Conservation (phyloP, 2,888 invertebrate genomes). For the Alsophila aescularia region DNA sequence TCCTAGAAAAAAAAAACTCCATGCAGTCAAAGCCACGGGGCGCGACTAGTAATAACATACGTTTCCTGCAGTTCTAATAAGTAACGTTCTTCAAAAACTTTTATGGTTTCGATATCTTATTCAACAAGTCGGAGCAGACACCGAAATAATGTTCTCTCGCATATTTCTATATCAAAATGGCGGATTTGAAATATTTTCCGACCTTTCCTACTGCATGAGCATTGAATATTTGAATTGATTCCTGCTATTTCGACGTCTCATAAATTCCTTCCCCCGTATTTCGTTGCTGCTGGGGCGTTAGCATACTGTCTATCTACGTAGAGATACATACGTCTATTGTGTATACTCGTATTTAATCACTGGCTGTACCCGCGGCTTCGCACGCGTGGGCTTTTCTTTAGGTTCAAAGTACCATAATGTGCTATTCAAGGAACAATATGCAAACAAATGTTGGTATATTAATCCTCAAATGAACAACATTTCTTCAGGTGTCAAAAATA, state of each 20-base stretch:
- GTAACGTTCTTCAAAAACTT: constrained; percentile 12
- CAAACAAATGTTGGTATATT: too few relatives aligned
- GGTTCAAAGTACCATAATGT: too few relatives aligned
- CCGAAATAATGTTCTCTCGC: constrained; percentile 30
- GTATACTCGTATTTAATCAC: not conserved
- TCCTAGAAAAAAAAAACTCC: too few relatives aligned
- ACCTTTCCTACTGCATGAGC: constrained; percentile 34
- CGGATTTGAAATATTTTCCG: constrained; percentile 45
- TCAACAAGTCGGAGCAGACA: constrained; percentile 20
- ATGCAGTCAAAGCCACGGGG: too few relatives aligned
- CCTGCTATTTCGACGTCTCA: constrained; percentile 41
- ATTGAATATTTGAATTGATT: constrained; percentile 45
- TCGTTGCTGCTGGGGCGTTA: constrained; percentile 13
- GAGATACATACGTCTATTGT: not conserved
- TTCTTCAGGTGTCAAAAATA: too few relatives aligned
- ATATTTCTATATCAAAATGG: constrained; percentile 37
- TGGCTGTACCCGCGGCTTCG: too few relatives aligned
- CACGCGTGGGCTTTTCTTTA: too few relatives aligned
- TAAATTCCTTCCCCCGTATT: constrained; percentile 45
- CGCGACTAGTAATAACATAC: too few relatives aligned
- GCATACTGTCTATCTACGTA: not conserved
- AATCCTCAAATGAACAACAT: too few relatives aligned
- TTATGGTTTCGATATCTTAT: constrained; percentile 25
- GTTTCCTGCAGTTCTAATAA: too few relatives aligned
- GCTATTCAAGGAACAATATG: too few relatives aligned